Evolutionary conservation across 2,797 vertebrate species (phyloP).

Genomic region (Gymnoscopelus braueri): DNA sequence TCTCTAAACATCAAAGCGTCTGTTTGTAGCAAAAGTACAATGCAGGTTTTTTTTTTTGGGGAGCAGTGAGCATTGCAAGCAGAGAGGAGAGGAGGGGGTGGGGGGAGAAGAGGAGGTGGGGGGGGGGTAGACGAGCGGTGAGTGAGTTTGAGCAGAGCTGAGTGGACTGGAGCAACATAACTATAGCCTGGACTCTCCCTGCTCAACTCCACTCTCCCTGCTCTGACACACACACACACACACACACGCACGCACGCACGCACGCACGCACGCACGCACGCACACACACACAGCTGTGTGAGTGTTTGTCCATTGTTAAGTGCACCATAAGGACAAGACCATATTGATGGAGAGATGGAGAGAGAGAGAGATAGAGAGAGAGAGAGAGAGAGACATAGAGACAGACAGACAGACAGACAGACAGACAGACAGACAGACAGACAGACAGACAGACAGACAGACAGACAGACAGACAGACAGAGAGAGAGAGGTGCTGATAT

Average conservation of each 20-base stretch:
- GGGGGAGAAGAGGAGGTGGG: too few species aligned
- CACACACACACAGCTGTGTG: constrained; percentile 31
- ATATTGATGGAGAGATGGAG: constrained; percentile 49
- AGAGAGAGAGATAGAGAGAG: constrained; percentile 45
- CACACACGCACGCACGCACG: neutral
- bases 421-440: too few species aligned
- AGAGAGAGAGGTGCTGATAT: constrained; percentile 61
- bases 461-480: neutral
- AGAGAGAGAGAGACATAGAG: too few species aligned
- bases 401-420: neutral
- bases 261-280: neutral
- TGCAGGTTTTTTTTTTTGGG: too few species aligned
- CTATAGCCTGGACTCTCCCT: too few species aligned
- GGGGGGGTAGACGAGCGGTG: too few species aligned
- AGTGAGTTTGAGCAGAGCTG: too few species aligned
- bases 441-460: constrained; percentile 35
- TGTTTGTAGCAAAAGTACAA: too few species aligned
- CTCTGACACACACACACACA: neutral
- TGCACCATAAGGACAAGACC: constrained; percentile 34
- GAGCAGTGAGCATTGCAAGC: too few species aligned
- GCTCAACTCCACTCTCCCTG: neutral
- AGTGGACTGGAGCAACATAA: too few species aligned
- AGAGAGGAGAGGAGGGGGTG: too few species aligned
- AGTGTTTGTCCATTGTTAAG: constrained; percentile 19
- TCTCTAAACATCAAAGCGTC: too few species aligned